Evolutionary conservation across 2,797 vertebrate species (phyloP), one percentile per base, ranked within the genome.

Genomic region (Gymnothorax javanicus): DNA sequence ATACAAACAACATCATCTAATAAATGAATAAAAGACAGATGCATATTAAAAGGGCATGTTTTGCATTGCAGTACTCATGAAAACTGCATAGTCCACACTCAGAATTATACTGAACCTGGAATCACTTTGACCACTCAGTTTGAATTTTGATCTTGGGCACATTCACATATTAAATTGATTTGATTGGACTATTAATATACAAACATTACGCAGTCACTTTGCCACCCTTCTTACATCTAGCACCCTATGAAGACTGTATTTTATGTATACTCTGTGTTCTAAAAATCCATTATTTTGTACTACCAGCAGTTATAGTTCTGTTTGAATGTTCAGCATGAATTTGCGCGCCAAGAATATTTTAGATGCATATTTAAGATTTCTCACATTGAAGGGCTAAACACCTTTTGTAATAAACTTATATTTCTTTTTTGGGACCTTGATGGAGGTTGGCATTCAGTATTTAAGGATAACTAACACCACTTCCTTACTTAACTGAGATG

Each of bases 401-500:
- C 62, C 7, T 67, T 67, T n/a, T 1, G 1, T 1, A 23, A 59
- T 59, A 8, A 9, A 59, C 13, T 9, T 59, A 59, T 59, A 62
- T 62, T 23, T 17, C 60, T 62, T 62, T n/a, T 67, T 67, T 67
- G 62, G 62, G 86, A 83, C 57, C 89, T 69, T 88, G 87, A 89
- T 89, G 90, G 86, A 87, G 69, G 52, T 90, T 85, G 64, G 88
- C 88, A 91, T 43, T 43, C 33, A 43, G 33, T 91, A 91, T 91
- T 93, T 92, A 93, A 92, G 89, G 88, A 90, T 90, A 83, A 89
- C 90, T 64, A 88, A 91, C 91, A 89, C 91, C 91, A 88, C 89
- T 88, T 90, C 88, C 91, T 91, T 95, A 94, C 91, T 91, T 95
- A 94, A 95, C 75, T 94, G 93, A 91, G 93, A 93, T 93, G 92